Percentiles rank a stretch among this genome's conserved stretches.
phyloP scores from a whole-genome alignment of 2,797 vertebrate species.

The Geotrypetes seraphini region DNA sequence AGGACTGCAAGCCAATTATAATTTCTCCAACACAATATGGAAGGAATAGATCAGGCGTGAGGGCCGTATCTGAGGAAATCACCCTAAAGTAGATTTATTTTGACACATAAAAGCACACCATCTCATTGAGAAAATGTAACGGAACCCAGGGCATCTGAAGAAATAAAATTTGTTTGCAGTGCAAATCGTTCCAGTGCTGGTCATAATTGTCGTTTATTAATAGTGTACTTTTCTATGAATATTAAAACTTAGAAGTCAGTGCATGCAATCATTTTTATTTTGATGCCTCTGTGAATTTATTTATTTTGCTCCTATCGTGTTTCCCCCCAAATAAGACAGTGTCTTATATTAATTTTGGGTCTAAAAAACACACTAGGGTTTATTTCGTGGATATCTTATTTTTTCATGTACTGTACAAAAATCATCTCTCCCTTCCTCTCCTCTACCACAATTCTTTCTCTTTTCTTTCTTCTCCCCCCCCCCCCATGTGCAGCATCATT shows the following conservation, averaged over 20 bases:
- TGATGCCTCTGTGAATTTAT: background rate
- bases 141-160: background rate
- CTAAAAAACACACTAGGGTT: too few species aligned
- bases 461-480: too few species aligned
- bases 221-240: background rate
- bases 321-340: too few species aligned
- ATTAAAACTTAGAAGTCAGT: background rate
- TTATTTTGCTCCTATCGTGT: background rate
- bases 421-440: too few species aligned
- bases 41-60: background rate
- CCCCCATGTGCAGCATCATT: too few species aligned
- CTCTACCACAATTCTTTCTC: too few species aligned
- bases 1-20: background rate
- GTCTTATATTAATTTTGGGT: too few species aligned
- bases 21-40: background rate
- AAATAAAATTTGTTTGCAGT: background rate
- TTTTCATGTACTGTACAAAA: too few species aligned
- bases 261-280: conserved; percentile 2
- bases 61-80: background rate
- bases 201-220: background rate
- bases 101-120: background rate
- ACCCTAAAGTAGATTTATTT: background rate
- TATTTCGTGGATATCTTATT: too few species aligned
- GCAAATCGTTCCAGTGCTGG: background rate
- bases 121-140: background rate